Base-by-base conservation (phyloP, 1,140 invertebrate genomes). In the Nasonia vitripennis region DNA sequence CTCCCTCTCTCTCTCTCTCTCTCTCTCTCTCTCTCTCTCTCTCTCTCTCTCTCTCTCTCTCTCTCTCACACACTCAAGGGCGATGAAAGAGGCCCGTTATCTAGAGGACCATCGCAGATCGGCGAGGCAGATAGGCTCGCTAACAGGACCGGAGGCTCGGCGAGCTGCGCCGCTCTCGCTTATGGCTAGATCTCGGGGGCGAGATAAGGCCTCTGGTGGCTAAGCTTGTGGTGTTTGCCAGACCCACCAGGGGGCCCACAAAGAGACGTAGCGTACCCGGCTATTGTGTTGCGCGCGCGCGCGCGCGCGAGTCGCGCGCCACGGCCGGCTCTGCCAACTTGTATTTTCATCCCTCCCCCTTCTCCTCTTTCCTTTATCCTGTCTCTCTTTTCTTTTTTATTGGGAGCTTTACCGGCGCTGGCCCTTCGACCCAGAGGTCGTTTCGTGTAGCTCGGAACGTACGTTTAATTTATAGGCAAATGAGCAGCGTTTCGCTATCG, bases 11-110 rank as follows among this genome's bases (percentile, higher is more conserved):
- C 20, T 31, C 37, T 45, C 79, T 14, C 41, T 45, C 45, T 74
- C 41, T 81, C 80, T 55, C 80, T 83, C 81, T 34, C 51, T 41
- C 48, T 71, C 79, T 41, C 55, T 41, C 71, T 62, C 27, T 45
- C 74, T 17, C 1, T 34, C 55, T 51, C 55, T 78, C 75, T 48
- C n/a, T n/a, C 77, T 55, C 7, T 78, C 75, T 70, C 83, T 51
- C 41, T 37, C 84, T 67, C 70, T 10, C 68, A 27, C n/a, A 23
- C 78, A 75, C 51, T 85, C 83, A 85, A 81, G 84, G 78, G 89
- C 90, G 89, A 90, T 90, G 90, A 91, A 91, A 90, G 89, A 91
- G 89, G 86, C 86, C 81, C 68, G 81, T 88, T 91, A 91, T 91
- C 90, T 85, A 34, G 84, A 87, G 84, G 87, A 84, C 90, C 87